Percentiles rank a stretch among this genome's conserved stretches.
Conservation (phyloP, 2,113 vertebrate genomes). For the Talpa occidentalis region DNA sequence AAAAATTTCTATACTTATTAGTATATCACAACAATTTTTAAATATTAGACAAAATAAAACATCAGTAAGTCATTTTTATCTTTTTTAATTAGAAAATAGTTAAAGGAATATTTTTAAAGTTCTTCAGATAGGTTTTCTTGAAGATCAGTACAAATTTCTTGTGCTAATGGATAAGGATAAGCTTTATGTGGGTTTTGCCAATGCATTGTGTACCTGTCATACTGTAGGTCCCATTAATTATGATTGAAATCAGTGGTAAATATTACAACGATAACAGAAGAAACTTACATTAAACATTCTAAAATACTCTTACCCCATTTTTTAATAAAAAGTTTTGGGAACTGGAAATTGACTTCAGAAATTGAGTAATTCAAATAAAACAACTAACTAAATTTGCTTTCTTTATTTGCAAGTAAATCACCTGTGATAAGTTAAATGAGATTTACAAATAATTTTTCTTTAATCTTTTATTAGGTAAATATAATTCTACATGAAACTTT, state of each 20-base stretch:
- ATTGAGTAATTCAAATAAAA: not conserved
- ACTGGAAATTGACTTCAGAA: constrained; percentile 33
- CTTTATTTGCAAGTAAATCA: constrained; percentile 47
- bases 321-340: constrained; percentile 21
- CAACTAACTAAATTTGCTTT: not conserved
- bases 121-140: constrained; percentile 66
- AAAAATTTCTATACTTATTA: constrained; percentile 35
- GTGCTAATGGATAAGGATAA: constrained; percentile 73
- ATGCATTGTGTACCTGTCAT: constrained; percentile 75
- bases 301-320: constrained; percentile 8
- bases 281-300: not conserved
- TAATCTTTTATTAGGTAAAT: constrained; percentile 1
- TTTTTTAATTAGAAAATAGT: constrained; percentile 44
- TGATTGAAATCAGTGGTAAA: constrained; percentile 46
- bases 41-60: constrained; percentile 40
- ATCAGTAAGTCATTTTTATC: constrained; percentile 31
- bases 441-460: constrained; percentile 36
- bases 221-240: constrained; percentile 84
- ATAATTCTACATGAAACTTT: constrained; percentile 30
- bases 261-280: constrained; percentile 29
- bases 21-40: not conserved
- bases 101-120: constrained; percentile 33
- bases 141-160: constrained; percentile 88
- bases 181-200: constrained; percentile 77
- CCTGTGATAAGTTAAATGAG: constrained; percentile 1